Conservation (phyloP, 2,113 vertebrate species). For the Odobenus rosmarus region DNA sequence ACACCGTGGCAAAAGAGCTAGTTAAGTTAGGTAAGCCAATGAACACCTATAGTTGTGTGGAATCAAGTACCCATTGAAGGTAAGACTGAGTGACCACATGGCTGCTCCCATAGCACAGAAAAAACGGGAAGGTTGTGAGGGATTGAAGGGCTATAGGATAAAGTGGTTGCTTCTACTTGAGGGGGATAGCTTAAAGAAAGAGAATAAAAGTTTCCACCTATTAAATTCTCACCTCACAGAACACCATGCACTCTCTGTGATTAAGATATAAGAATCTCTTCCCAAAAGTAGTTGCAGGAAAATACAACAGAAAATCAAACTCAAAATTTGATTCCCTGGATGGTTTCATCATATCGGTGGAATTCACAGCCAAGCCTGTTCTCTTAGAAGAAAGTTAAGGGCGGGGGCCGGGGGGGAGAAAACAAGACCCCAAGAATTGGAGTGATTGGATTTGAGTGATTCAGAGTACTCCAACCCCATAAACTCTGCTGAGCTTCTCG, state of each 20-base stretch:
- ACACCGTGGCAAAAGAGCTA: background rate
- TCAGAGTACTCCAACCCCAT: background rate
- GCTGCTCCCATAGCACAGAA: background rate
- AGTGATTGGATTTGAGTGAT: background rate
- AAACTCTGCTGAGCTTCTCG: background rate
- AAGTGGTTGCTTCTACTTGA: constrained; percentile 14
- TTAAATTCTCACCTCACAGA: constrained; percentile 42
- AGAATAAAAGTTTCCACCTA: background rate
- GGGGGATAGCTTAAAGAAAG: background rate
- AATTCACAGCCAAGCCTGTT: background rate
- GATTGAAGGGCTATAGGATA: background rate
- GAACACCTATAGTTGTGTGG: background rate
- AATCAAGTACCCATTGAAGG: constrained; percentile 2
- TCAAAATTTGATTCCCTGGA: background rate
- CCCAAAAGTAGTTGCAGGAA: background rate
- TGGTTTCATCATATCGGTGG: background rate
- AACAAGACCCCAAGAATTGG: background rate
- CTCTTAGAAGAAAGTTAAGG: background rate
- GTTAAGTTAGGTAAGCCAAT: background rate
- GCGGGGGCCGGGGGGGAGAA: background rate
- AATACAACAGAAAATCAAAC: background rate
- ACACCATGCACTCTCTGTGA: background rate
- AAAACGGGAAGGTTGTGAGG: background rate
- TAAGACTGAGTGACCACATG: background rate
- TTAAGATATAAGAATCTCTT: background rate